Percentiles rank a stretch among this genome's conserved stretches.
Conservation (phyloP, 2,113 vertebrate species). For the Nannobrachium achirus region DNA sequence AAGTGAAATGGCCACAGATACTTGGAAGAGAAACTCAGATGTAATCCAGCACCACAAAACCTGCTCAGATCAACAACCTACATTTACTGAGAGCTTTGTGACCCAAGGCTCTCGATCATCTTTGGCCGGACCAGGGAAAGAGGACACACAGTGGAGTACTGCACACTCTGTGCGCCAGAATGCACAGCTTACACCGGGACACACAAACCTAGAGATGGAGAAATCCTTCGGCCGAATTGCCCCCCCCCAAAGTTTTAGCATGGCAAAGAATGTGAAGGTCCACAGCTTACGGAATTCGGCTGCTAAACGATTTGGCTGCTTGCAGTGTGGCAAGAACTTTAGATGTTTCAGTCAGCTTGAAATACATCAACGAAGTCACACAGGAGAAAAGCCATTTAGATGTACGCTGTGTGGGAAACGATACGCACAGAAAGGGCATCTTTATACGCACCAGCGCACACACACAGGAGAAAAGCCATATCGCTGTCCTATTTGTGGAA, state of each 20-base stretch:
- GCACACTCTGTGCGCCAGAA: neutral
- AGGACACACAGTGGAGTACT: slow-evolving; percentile 49
- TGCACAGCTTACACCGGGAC: slow-evolving; percentile 24
- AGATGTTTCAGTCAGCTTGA: slow-evolving; percentile 80
- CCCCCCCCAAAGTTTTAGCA: slow-evolving; percentile 37
- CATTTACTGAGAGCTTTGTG: slow-evolving; percentile 44
- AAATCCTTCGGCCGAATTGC: slow-evolving; percentile 41
- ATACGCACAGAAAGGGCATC: slow-evolving; percentile 79
- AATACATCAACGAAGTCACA: slow-evolving; percentile 82
- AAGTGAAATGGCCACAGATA: slow-evolving; percentile 23
- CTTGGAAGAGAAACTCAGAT: slow-evolving; percentile 30
- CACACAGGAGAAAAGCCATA: slow-evolving; percentile 82
- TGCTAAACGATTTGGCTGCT: slow-evolving; percentile 73
- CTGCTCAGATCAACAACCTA: slow-evolving; percentile 23
- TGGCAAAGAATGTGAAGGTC: slow-evolving; percentile 59
- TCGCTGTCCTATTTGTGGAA: slow-evolving; percentile 76
- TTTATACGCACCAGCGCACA: slow-evolving; percentile 82
- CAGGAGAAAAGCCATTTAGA: slow-evolving; percentile 78
- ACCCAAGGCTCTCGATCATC: slow-evolving; percentile 32
- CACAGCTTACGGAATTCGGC: slow-evolving; percentile 53
- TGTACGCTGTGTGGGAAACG: slow-evolving; percentile 79
- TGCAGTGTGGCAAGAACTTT: slow-evolving; percentile 78
- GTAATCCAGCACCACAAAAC: slow-evolving; percentile 39
- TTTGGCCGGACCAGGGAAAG: slow-evolving; percentile 12
- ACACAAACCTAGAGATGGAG: slow-evolving; percentile 33